These are phyloP conservation scores for Hedychridium roseum DNA, from an alignment of 2,888 invertebrate genomes.

Conservation along the genomic window DNA sequence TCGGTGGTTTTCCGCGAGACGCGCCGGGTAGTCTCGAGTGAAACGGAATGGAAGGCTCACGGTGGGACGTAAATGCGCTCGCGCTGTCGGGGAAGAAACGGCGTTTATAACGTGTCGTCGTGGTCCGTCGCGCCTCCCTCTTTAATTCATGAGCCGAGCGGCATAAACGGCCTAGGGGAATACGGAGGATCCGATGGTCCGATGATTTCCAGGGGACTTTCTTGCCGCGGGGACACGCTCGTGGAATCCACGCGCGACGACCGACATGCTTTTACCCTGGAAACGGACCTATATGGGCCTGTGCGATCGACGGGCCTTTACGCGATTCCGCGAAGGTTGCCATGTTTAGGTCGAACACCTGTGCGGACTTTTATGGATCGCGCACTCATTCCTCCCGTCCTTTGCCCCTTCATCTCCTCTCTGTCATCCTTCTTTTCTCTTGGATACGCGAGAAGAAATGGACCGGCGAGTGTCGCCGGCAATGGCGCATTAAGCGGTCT, in stretches of 20 bases:
- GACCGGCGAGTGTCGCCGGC: constrained; percentile 27
- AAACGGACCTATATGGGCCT: constrained; percentile 46
- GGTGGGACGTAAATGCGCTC: too few species aligned
- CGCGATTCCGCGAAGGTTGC: constrained; percentile 45
- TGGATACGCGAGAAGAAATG: constrained; percentile 25
- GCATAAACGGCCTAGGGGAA: constrained; percentile 5
- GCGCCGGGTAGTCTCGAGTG: too few species aligned
- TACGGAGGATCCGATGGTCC: constrained; percentile 20
- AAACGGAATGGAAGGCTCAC: constrained; percentile 21
- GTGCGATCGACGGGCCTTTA: constrained; percentile 31
- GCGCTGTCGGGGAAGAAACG: constrained; percentile 36
- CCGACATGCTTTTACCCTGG: constrained; percentile 18
- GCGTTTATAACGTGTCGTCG: constrained; percentile 47
- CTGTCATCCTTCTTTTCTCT: too few species aligned
- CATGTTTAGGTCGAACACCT: constrained; percentile 53
- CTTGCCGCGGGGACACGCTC: constrained; percentile 23
- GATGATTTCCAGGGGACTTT: constrained; percentile 26
- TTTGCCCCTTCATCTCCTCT: too few species aligned
- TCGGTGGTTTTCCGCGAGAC: too few species aligned
- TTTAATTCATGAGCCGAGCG: constrained; percentile 54
- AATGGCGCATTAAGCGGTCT: constrained; percentile 32
- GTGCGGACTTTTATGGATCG: constrained; percentile 46
- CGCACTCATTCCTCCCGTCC: too few species aligned
- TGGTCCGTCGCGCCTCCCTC: constrained; percentile 42
- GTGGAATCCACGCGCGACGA: constrained; percentile 24